Evolutionary conservation across 2,888 invertebrate genomes (phyloP).

Genomic region (Tuta absoluta): DNA sequence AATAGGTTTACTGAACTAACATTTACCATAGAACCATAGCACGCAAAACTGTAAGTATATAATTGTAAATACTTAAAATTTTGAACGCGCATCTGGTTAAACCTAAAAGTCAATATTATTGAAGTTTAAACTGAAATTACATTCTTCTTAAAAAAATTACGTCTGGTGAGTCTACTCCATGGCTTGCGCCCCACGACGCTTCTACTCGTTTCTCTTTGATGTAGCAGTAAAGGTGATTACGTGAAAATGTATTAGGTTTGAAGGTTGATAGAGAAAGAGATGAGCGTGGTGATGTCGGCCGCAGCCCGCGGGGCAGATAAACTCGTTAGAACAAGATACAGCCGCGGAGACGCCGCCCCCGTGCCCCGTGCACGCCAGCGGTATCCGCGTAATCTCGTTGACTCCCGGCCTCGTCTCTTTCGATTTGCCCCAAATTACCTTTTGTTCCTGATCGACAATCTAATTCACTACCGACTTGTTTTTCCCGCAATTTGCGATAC

Average conservation of each 20-base stretch:
- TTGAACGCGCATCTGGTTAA: neutral
- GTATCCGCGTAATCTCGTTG: conserved; percentile 76
- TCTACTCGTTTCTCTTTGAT: neutral
- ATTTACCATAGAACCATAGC: neutral
- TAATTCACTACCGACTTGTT: conserved; percentile 65
- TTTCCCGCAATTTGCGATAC: conserved; percentile 56
- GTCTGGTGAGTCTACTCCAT: neutral
- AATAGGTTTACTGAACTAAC: conserved; percentile 24
- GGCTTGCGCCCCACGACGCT: neutral
- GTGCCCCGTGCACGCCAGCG: conserved; percentile 58
- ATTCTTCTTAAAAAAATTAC: neutral
- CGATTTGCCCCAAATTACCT: conserved; percentile 73
- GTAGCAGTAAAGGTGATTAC: conserved; percentile 39
- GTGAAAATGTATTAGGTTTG: conserved; percentile 65
- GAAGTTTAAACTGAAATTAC: neutral
- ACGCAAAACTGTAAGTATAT: neutral
- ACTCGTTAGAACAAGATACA: conserved; percentile 76
- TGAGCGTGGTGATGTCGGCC: conserved; percentile 57
- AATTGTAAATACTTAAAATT: neutral
- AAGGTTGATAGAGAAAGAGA: conserved; percentile 64
- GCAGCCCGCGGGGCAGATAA: conserved; percentile 79
- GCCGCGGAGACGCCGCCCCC: conserved; percentile 50
- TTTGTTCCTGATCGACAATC: conserved; percentile 72
- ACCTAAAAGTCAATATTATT: neutral
- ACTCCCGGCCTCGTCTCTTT: conserved; percentile 68